phyloP scores from a whole-genome alignment of 2,113 vertebrate genomes.

The Panthera tigris region DNA sequence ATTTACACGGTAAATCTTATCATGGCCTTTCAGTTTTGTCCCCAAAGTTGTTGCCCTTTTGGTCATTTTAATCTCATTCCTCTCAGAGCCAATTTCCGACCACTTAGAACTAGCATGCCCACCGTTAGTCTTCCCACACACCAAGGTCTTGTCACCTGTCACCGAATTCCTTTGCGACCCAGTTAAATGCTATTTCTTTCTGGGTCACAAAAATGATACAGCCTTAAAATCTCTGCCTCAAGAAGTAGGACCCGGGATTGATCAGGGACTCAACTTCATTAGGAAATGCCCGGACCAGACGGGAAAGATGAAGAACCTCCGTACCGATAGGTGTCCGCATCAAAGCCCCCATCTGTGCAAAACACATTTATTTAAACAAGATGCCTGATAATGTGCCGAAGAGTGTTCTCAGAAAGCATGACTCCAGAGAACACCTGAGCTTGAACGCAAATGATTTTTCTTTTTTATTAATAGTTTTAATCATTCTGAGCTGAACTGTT shows the following conservation, averaged over 20 bases:
- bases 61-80: conserved; percentile 64
- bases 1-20: conserved; percentile 54
- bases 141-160: conserved; percentile 6
- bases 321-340: accelerated
- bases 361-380: background rate
- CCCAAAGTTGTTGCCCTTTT: conserved; percentile 45
- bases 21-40: conserved; percentile 30
- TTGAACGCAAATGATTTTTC: background rate
- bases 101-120: conserved; percentile 10
- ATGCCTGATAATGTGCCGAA: background rate
- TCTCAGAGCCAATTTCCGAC: conserved; percentile 52
- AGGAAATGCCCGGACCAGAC: background rate
- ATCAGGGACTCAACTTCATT: background rate
- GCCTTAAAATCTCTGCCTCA: background rate
- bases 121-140: background rate
- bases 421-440: conserved; percentile 20
- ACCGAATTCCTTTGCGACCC: conserved; percentile 44
- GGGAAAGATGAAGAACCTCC: background rate
- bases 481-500: background rate
- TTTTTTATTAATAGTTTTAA: background rate
- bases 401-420: conserved; percentile 3
- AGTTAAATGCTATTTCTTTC: conserved; percentile 55
- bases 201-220: conserved; percentile 50
- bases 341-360: background rate
- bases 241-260: conserved; percentile 33